Evolutionary conservation across 2,113 vertebrate genomes (phyloP).

Genomic region (Xerus inauris): DNA sequence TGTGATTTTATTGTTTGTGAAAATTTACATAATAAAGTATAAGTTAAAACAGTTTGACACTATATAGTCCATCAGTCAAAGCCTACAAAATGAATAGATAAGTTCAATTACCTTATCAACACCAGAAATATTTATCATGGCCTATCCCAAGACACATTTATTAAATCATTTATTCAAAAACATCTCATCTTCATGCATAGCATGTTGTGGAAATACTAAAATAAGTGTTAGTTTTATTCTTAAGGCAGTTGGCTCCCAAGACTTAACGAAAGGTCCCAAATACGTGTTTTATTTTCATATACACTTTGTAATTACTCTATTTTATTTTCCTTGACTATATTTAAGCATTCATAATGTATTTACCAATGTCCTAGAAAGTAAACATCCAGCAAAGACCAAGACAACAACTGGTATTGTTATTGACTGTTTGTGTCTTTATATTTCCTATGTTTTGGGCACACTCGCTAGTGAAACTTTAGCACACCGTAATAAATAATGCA

Average conservation of each 20-base stretch:
- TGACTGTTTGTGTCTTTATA: not conserved
- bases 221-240: not conserved
- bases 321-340: not conserved
- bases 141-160: not conserved
- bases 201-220: not conserved
- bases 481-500: not conserved
- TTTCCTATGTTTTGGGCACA: not conserved
- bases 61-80: not conserved
- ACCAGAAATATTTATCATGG: not conserved
- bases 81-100: not conserved
- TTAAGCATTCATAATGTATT: not conserved
- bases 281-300: not conserved
- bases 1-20: not conserved
- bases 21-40: not conserved
- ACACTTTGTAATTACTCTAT: not conserved
- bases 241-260: not conserved
- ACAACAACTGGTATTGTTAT: not conserved
- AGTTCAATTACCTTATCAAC: not conserved
- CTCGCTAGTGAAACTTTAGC: not conserved
- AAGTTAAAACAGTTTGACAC: not conserved
- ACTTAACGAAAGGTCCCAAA: not conserved
- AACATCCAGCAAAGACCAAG: not conserved
- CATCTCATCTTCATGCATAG: not conserved
- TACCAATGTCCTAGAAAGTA: not conserved
- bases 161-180: constrained; percentile 2